Evolutionary conservation across 2,113 vertebrate genomes (phyloP).

Genomic region (Thunnus thynnus): DNA sequence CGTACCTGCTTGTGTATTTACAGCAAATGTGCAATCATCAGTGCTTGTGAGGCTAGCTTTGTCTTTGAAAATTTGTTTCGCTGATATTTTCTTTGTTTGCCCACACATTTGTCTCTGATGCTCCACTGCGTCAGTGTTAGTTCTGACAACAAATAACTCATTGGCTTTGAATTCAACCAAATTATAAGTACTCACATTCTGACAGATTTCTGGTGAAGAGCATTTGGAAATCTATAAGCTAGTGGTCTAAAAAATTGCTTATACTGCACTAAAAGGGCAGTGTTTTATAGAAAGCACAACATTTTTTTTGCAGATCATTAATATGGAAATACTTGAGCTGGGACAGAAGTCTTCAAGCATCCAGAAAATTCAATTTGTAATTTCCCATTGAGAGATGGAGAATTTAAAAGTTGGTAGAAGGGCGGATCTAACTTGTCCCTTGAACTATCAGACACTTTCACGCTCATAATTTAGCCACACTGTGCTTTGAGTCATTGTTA

Average conservation of each 20-base stretch:
- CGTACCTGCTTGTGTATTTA: slow-evolving; percentile 9
- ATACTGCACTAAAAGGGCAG: neutral
- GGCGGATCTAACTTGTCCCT: too few species aligned
- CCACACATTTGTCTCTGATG: slow-evolving; percentile 9
- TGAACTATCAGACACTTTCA: too few species aligned
- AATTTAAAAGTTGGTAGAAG: too few species aligned
- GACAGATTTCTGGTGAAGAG: neutral
- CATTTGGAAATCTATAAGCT: neutral
- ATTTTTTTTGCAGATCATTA: too few species aligned
- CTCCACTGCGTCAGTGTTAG: neutral
- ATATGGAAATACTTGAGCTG: too few species aligned
- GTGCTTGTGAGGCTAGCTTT: neutral
- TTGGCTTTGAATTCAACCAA: neutral
- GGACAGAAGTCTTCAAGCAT: too few species aligned
- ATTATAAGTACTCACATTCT: neutral
- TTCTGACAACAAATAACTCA: neutral
- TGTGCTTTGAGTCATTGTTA: too few species aligned
- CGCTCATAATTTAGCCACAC: too few species aligned
- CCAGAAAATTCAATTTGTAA: too few species aligned
- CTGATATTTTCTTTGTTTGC: slow-evolving; percentile 2
- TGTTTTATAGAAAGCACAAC: neutral
- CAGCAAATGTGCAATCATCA: slow-evolving; percentile 9
- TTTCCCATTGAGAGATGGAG: too few species aligned
- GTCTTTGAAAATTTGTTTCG: neutral
- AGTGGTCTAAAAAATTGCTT: neutral